Percentiles rank a stretch among this genome's conserved stretches.
Evolutionary conservation across 2,113 vertebrate genomes (phyloP).

Genomic region (Turdus rufiventris): DNA sequence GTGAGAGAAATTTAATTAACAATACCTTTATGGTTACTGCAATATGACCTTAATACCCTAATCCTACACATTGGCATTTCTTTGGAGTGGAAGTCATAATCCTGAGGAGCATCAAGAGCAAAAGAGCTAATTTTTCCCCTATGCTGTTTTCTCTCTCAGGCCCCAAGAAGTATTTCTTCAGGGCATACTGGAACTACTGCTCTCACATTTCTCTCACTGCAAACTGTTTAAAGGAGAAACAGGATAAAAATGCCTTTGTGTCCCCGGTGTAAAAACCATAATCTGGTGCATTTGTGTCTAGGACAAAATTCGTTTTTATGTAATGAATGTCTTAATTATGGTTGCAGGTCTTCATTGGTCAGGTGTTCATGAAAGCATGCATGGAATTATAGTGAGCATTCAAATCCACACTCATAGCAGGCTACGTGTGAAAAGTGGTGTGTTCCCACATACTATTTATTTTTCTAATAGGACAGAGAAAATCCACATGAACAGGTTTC

Average conservation of each 20-base stretch:
- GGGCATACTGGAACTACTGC: neutral
- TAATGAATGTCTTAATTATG: constrained; percentile 47
- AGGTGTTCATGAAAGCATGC: neutral
- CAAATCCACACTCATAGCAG: neutral
- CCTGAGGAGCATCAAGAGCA: neutral
- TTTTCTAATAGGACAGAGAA: constrained; percentile 7
- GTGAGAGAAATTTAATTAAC: neutral
- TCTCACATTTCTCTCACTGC: neutral
- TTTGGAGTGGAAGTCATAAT: neutral
- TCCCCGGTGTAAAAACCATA: neutral
- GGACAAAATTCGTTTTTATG: neutral
- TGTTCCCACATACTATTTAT: neutral
- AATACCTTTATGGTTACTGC: neutral
- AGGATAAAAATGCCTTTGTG: neutral
- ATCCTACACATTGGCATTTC: neutral
- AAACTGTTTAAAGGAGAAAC: neutral
- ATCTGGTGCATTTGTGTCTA: neutral
- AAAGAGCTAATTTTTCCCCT: neutral
- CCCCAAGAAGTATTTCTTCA: neutral
- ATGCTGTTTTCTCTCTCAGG: neutral
- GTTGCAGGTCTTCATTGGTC: neutral
- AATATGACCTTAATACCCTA: neutral
- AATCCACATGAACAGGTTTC: neutral
- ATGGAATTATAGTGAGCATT: neutral
- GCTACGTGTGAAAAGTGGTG: neutral